Conservation (phyloP, 2,888 invertebrate genomes). For the Diabrotica balteata region DNA sequence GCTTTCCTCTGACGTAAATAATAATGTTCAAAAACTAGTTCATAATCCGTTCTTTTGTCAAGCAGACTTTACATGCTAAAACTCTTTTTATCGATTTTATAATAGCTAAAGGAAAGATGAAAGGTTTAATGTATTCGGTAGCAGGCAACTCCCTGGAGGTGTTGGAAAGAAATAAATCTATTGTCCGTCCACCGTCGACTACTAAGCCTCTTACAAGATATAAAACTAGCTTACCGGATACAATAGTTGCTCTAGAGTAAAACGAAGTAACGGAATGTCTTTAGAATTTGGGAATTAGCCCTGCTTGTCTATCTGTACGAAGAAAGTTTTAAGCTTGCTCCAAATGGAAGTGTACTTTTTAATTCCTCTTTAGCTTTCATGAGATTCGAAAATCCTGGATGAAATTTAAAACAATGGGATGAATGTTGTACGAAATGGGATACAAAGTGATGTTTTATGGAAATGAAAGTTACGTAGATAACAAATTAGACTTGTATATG, state of each 20-base stretch:
- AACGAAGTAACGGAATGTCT: slow-evolving; percentile 3
- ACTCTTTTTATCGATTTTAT: too few species aligned
- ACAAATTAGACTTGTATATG: too few species aligned
- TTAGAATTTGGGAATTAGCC: slow-evolving; percentile 9
- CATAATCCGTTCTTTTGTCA: too few species aligned
- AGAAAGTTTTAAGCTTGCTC: slow-evolving; percentile 6
- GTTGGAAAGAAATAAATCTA: slow-evolving; percentile 19
- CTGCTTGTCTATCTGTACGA: slow-evolving; percentile 10
- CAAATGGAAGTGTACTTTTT: slow-evolving; percentile 2
- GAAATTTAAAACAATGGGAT: not conserved
- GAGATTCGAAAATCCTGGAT: not conserved
- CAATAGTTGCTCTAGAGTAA: slow-evolving; percentile 21
- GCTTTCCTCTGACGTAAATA: too few species aligned
- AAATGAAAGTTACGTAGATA: too few species aligned
- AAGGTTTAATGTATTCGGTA: slow-evolving; percentile 10
- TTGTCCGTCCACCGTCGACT: slow-evolving; percentile 21
- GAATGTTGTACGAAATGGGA: not conserved
- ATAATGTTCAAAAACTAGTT: too few species aligned
- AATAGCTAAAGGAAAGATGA: too few species aligned
- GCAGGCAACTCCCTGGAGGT: slow-evolving; percentile 15
- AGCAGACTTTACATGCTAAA: too few species aligned
- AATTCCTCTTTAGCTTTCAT: slow-evolving; percentile 1
- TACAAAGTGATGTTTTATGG: too few species aligned
- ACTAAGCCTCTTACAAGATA: slow-evolving; percentile 18
- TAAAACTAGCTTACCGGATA: slow-evolving; percentile 19